Percentiles rank a stretch among this genome's conserved stretches.
phyloP scores from a whole-genome alignment of 2,888 invertebrate species.

The Andrena fulva region DNA sequence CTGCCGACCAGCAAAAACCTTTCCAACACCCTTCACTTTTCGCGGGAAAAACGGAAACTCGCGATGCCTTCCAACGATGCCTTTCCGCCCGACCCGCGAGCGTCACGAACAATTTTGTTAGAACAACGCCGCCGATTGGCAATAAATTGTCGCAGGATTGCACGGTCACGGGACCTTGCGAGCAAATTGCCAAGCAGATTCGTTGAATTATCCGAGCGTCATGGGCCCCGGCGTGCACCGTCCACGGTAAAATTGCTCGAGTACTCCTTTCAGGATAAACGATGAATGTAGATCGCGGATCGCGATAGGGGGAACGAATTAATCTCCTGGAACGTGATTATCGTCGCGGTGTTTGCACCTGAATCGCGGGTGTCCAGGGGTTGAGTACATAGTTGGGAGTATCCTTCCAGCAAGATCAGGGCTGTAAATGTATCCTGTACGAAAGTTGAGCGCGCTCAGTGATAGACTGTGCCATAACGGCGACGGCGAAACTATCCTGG shows the following conservation, averaged over 20 bases:
- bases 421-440: neutral
- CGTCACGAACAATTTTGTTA: neutral
- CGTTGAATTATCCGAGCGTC: slow-evolving; percentile 1
- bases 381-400: neutral
- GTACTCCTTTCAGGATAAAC: neutral
- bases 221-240: neutral
- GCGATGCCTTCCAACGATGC: slow-evolving; percentile 46
- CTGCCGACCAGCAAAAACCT: slow-evolving; percentile 67
- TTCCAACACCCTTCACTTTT: slow-evolving; percentile 72
- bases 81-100: neutral
- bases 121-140: neutral
- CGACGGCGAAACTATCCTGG: slow-evolving; percentile 33
- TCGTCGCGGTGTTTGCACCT: slow-evolving; percentile 1
- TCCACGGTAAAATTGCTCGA: neutral
- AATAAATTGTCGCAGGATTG: neutral
- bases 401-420: slow-evolving; percentile 4
- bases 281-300: slow-evolving; percentile 1
- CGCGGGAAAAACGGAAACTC: slow-evolving; percentile 64
- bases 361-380: slow-evolving; percentile 1
- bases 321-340: slow-evolving; percentile 7
- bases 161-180: neutral
- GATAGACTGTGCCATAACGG: neutral
- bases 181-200: neutral
- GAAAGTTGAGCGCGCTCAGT: slow-evolving; percentile 16
- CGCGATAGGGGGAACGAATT: slow-evolving; percentile 4